Evolutionary conservation across 1,140 invertebrate species (phyloP), one percentile per base, ranked within the genome.

Genomic region (Zaprionus capensis): DNA sequence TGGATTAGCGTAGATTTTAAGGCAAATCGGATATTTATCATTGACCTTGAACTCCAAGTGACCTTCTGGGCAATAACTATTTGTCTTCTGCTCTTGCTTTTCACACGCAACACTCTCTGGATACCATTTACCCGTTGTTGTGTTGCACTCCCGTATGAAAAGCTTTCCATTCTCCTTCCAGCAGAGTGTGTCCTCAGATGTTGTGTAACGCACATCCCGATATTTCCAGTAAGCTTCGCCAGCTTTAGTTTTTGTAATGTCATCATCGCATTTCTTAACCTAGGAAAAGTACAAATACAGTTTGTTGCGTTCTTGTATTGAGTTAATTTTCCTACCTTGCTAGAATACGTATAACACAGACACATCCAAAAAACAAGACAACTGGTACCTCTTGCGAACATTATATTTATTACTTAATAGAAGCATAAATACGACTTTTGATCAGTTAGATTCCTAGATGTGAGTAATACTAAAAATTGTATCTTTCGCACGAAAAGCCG

Each of bases 11-110:
- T 88, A 86, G 49, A 86, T 71, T 73, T 83, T 81, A 0, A 84
- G 9, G 6, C 80, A 91, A 12, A 91, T 1, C 1, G 51, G 34
- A 17, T 53, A 9, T 4, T 58, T 56, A 1, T 61, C n/a, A 14
- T 55, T 63, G 12, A 49, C 11, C 36, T 14, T n/a, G n/a, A 91
- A 31, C 63, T 91, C 79, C 17, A 73, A 41, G 6, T 78, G 64
- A 11, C 84, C 62, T 46, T 91, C 76, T 1, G 87, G 76, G 36
- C 87, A 84, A 38, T 59, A 58, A n/a, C 12, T 58, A n/a, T 82
- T 76, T 17, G 4, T n/a, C 15, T 22, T n/a, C 12, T 22, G 5
- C 17, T 17, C 41, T 24, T 28, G 24, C 6, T 28, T 31, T 28
- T 46, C 58, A 41, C 78, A 87, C 0, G 17, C 12, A 6, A 80